Evolutionary conservation across 2,888 invertebrate genomes (phyloP), one percentile per base, ranked within the genome.

Genomic region (Holacanthella duospinosa): DNA sequence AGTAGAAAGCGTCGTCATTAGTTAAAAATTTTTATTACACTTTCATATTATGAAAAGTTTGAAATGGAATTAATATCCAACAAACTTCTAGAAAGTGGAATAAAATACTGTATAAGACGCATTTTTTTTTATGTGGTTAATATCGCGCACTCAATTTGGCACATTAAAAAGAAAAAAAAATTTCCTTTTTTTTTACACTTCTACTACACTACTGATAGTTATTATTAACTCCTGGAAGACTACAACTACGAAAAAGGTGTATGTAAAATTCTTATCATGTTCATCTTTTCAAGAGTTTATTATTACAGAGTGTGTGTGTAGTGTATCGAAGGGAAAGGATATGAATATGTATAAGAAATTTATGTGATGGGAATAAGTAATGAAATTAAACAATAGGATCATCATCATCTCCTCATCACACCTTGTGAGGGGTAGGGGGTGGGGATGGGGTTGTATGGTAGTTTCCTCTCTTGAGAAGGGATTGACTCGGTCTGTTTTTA

Each of bases 321-420:
- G 48, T 9, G 48, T 36, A 16, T 36, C 12, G 48, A 4, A 21
- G 48, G 12, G n/a, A n/a, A 4, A 21, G 4, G 21, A 48, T 21
- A 48, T 48, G 48, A 48, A 48, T 48, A 48, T 48, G 6, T 9
- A 48, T 16, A 36, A 36, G 6, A 16, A 36, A 16, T 16, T 36
- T 16, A 16, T 36, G 9, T 16, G 36, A 9, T 6, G 36, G 48
- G 48, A 48, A 48, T 9, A 21, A 48, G 4, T n/a, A 48, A 48
- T 48, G 48, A 48, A 48, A 48, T 48, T 9, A 48, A 48, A 48
- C 48, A 48, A 48, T 48, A 21, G 48, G 48, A 48, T 48, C 48
- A 48, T 48, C 19, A 48, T 9, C 19, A 4, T 36, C 16, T 9
- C 19, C 48, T 48, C 4, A 48, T 48, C 19, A 48, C 48, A n/a